These are phyloP conservation scores for Callipepla californica DNA, from an alignment of 2,113 vertebrate genomes.

Conservation along the genomic window DNA sequence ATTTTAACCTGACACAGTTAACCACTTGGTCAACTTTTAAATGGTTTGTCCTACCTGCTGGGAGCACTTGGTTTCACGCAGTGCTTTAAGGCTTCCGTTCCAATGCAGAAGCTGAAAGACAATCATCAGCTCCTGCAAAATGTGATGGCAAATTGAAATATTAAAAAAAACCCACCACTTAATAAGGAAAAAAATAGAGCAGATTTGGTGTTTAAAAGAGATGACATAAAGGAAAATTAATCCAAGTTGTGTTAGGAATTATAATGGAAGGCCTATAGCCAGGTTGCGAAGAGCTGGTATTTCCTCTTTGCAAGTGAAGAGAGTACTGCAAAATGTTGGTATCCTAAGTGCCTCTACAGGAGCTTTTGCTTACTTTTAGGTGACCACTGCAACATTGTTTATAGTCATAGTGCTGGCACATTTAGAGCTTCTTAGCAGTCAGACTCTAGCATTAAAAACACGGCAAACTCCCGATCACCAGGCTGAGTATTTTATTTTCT, in stretches of 20 bases:
- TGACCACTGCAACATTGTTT: not conserved
- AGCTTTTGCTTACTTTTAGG: not conserved
- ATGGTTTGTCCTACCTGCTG: slow-evolving; percentile 81
- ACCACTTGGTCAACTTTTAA: not conserved
- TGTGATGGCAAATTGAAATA: not conserved
- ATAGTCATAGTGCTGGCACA: not conserved
- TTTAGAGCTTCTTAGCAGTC: too few relatives aligned
- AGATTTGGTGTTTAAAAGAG: not conserved
- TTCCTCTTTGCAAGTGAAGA: not conserved
- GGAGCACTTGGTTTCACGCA: slow-evolving; percentile 85
- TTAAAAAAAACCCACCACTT: not conserved
- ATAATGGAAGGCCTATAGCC: not conserved
- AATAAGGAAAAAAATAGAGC: not conserved
- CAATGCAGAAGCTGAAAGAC: slow-evolving; percentile 89
- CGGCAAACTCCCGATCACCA: not conserved
- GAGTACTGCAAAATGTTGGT: not conserved
- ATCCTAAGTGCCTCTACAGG: not conserved
- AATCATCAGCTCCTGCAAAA: slow-evolving; percentile 88
- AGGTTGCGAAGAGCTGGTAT: not conserved
- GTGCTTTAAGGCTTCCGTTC: slow-evolving; percentile 87
- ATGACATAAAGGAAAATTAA: not conserved
- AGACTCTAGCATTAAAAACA: not conserved
- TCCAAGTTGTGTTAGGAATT: not conserved
- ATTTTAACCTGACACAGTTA: not conserved
- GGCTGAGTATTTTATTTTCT: not conserved